Percentiles rank a stretch among this genome's conserved stretches.
Evolutionary conservation across 2,888 invertebrate genomes (phyloP).

Genomic region (Acleris cristana): DNA sequence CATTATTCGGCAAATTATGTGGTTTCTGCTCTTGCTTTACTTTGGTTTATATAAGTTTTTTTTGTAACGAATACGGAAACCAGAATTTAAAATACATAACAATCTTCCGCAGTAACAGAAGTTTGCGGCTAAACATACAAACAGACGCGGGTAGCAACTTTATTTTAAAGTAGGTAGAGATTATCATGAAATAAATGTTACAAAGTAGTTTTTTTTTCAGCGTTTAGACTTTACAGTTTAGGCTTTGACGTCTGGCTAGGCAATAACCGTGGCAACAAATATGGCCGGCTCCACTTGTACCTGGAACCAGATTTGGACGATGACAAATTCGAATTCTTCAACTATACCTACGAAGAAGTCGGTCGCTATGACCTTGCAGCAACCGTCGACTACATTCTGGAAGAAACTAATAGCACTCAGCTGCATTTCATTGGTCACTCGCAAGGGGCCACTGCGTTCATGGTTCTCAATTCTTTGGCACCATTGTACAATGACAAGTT

Average conservation of each 20-base stretch:
- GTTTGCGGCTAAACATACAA: too few species aligned
- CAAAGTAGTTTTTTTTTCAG: conserved; percentile 63
- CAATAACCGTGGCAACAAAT: conserved; percentile 90
- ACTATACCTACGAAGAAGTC: conserved; percentile 71
- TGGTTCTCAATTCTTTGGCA: conserved; percentile 58
- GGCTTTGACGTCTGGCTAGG: conserved; percentile 93
- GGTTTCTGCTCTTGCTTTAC: too few species aligned
- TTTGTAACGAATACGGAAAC: too few species aligned
- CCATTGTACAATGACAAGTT: conserved; percentile 67
- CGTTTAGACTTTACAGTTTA: conserved; percentile 85
- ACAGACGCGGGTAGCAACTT: too few species aligned
- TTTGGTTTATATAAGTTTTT: too few species aligned
- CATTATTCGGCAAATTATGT: too few species aligned
- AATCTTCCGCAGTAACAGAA: too few species aligned
- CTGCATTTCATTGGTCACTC: conserved; percentile 75
- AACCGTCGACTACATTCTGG: conserved; percentile 67
- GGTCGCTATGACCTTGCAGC: conserved; percentile 63
- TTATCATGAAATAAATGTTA: too few species aligned
- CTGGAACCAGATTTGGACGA: conserved; percentile 53
- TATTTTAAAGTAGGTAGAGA: too few species aligned
- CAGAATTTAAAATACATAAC: too few species aligned
- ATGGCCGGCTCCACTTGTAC: conserved; percentile 84
- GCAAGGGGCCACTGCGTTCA: conserved; percentile 69
- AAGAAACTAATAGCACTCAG: conserved; percentile 52
- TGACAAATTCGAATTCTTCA: conserved; percentile 59